Conservation (phyloP, 2,888 invertebrate genomes). For the Eupsilia transversa region DNA sequence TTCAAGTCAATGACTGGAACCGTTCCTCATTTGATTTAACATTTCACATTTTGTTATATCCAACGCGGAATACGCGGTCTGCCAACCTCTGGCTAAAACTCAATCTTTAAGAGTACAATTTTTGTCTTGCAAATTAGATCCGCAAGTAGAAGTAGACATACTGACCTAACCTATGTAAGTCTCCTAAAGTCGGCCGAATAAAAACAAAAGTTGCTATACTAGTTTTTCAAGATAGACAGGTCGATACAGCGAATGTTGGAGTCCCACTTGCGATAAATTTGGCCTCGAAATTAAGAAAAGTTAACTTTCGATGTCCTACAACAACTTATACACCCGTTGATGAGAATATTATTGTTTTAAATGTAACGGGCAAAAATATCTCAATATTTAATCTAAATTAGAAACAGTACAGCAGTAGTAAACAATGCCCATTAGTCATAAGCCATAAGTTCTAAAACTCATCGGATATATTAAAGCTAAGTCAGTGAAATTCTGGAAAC, state of each 20-base stretch:
- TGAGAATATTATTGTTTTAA: slow-evolving; percentile 30
- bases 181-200: slow-evolving; percentile 76
- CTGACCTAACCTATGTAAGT: slow-evolving; percentile 72
- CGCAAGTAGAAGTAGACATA: slow-evolving; percentile 59
- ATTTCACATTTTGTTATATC: background rate
- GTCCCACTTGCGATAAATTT: slow-evolving; percentile 80
- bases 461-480: background rate
- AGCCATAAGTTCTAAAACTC: background rate
- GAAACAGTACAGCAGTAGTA: slow-evolving; percentile 27
- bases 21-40: slow-evolving; percentile 37
- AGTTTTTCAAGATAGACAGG: slow-evolving; percentile 85
- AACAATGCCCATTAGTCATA: background rate
- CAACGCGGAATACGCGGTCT: slow-evolving; percentile 20
- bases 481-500: background rate
- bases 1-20: slow-evolving; percentile 18
- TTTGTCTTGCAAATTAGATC: slow-evolving; percentile 31
- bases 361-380: slow-evolving; percentile 28
- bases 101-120: background rate
- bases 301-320: slow-evolving; percentile 78
- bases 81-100: background rate
- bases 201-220: slow-evolving; percentile 88
- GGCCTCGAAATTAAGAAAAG: slow-evolving; percentile 80
- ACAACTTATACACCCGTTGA: slow-evolving; percentile 61
- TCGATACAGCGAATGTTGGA: slow-evolving; percentile 76
- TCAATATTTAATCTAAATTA: slow-evolving; percentile 3